These are phyloP conservation scores for Lophura nycthemera DNA, from an alignment of 2,113 vertebrate species.

Conservation along the genomic window DNA sequence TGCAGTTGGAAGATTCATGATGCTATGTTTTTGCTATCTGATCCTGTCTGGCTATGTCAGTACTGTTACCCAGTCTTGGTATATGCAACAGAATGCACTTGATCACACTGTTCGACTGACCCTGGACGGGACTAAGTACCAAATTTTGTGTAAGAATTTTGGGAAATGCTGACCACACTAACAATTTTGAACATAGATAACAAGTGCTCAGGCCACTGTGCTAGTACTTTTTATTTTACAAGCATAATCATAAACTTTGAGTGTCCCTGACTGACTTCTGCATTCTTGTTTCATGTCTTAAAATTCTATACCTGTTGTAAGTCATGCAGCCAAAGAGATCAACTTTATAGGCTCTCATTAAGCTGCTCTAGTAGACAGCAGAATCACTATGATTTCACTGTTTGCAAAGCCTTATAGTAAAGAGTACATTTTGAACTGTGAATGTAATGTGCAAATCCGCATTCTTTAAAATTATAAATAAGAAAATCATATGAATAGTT, in stretches of 20 bases:
- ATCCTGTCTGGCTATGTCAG: not conserved
- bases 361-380: not conserved
- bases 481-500: not conserved
- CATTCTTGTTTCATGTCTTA: not conserved
- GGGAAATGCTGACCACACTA: not conserved
- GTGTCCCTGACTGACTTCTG: not conserved
- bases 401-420: not conserved
- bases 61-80: not conserved
- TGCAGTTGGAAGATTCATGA: not conserved
- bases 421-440: not conserved
- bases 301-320: not conserved
- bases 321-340: not conserved
- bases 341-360: not conserved
- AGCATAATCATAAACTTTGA: not conserved
- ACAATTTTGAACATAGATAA: not conserved
- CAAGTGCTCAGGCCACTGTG: not conserved
- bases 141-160: not conserved
- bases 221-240: not conserved
- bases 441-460: not conserved
- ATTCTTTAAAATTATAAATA: not conserved
- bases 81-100: not conserved
- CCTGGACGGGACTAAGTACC: accelerated
- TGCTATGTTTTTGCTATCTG: not conserved
- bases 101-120: not conserved
- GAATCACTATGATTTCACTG: not conserved